Evolutionary conservation across 2,113 vertebrate genomes (phyloP).

Genomic region (Callipepla californica): DNA sequence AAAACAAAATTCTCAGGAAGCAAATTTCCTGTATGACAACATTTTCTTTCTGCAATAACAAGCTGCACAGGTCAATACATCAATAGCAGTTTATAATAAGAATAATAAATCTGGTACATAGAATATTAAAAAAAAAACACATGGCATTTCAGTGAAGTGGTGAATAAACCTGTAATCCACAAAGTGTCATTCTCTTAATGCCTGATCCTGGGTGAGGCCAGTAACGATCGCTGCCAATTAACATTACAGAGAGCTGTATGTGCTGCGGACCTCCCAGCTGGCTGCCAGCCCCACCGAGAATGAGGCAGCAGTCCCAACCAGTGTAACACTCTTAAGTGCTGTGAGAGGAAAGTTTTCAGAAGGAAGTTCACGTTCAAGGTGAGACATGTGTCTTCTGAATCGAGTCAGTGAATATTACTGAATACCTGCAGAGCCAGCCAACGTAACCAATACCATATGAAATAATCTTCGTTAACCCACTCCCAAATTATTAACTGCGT

Average conservation of each 20-base stretch:
- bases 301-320: background rate
- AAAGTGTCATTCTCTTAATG: background rate
- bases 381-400: background rate
- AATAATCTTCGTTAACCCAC: background rate
- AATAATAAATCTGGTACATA: background rate
- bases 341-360: constrained; percentile 15
- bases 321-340: background rate
- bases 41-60: constrained; percentile 21
- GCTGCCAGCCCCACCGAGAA: background rate
- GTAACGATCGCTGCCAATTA: background rate
- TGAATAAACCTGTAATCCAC: constrained; percentile 9
- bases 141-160: background rate
- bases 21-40: constrained; percentile 22
- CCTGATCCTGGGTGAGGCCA: background rate
- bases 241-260: background rate
- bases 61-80: background rate
- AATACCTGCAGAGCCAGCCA: background rate
- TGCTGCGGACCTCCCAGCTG: background rate
- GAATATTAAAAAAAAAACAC: background rate
- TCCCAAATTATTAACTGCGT: background rate
- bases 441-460: background rate
- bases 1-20: constrained; percentile 11
- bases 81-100: background rate
- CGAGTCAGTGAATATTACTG: background rate
- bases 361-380: constrained; percentile 27